These are phyloP conservation scores for Forbesichthys agassizii DNA, from an alignment of 2,113 vertebrate species.

Conservation along the genomic window DNA sequence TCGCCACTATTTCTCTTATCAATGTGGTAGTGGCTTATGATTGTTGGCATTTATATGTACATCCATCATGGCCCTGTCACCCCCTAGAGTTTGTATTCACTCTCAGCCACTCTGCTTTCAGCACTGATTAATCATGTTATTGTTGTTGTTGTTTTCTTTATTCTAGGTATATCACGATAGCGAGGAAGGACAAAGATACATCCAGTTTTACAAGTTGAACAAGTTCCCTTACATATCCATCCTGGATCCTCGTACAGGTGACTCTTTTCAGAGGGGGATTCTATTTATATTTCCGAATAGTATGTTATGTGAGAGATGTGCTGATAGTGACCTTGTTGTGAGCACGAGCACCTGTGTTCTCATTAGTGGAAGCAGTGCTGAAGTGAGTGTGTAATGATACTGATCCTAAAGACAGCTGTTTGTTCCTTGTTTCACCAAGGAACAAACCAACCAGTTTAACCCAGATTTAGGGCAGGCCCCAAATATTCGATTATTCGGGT, in stretches of 20 bases:
- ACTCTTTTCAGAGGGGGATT: constrained; percentile 13
- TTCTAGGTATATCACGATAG: constrained; percentile 96
- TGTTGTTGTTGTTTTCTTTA: background rate
- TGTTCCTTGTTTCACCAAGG: too few species aligned
- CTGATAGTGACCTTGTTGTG: too few species aligned
- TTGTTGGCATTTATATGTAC: background rate
- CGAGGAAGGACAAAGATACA: constrained; percentile 97
- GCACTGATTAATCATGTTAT: background rate
- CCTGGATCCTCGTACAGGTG: constrained; percentile 94
- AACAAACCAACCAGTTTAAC: too few species aligned
- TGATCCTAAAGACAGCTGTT: too few species aligned
- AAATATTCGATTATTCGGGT: too few species aligned
- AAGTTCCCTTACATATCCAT: constrained; percentile 99
- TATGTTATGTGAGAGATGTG: background rate
- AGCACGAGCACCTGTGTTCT: too few species aligned
- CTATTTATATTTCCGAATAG: background rate
- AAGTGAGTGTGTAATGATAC: too few species aligned
- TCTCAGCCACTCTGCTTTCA: background rate
- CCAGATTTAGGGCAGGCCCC: too few species aligned
- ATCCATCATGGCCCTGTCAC: background rate
- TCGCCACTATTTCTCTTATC: too few species aligned
- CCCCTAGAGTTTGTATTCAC: background rate
- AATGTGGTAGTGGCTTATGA: background rate
- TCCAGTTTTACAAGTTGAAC: constrained; percentile 97
- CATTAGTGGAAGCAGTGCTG: too few species aligned